Percentiles rank a stretch among this genome's conserved stretches.
Conservation (phyloP, 2,888 invertebrate species). For the Drosophila ustulata region DNA sequence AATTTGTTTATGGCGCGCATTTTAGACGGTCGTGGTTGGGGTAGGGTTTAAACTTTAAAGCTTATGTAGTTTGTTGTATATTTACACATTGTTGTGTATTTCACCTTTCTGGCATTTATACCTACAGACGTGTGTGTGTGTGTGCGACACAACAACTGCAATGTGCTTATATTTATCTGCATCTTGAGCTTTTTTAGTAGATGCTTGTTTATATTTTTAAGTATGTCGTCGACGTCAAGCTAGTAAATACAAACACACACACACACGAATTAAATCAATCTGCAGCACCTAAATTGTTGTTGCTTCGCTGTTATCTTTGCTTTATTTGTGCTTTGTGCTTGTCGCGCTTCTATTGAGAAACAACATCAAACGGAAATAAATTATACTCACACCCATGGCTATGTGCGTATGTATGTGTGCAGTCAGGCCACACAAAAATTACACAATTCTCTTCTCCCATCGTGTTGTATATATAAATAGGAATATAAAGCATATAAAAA, state of each 20-base stretch:
- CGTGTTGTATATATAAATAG: slow-evolving; percentile 33
- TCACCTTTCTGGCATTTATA: slow-evolving; percentile 17
- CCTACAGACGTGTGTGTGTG: slow-evolving; percentile 10
- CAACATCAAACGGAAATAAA: slow-evolving; percentile 53
- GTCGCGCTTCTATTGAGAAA: slow-evolving; percentile 37
- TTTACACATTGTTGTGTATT: slow-evolving; percentile 17
- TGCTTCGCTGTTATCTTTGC: slow-evolving; percentile 46
- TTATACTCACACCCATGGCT: slow-evolving; percentile 15
- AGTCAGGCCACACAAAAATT: slow-evolving; percentile 36
- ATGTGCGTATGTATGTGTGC: slow-evolving; percentile 5
- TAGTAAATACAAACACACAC: slow-evolving; percentile 9
- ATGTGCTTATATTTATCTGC: slow-evolving; percentile 27
- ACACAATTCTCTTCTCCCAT: slow-evolving; percentile 33
- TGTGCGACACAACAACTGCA: slow-evolving; percentile 8
- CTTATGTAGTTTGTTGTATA: slow-evolving; percentile 32
- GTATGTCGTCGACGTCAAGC: slow-evolving; percentile 14
- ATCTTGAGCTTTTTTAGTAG: slow-evolving; percentile 11
- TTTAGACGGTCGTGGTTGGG: slow-evolving; percentile 58
- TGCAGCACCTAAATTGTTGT: slow-evolving; percentile 23
- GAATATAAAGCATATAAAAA: slow-evolving; percentile 13
- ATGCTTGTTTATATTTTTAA: slow-evolving; percentile 32
- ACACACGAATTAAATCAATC: slow-evolving; percentile 18
- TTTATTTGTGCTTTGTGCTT: slow-evolving; percentile 28
- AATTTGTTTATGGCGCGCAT: slow-evolving; percentile 74
- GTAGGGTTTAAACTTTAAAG: slow-evolving; percentile 60